phyloP scores from a whole-genome alignment of 2,113 vertebrate species.

The Hirundichthys speculiger region DNA sequence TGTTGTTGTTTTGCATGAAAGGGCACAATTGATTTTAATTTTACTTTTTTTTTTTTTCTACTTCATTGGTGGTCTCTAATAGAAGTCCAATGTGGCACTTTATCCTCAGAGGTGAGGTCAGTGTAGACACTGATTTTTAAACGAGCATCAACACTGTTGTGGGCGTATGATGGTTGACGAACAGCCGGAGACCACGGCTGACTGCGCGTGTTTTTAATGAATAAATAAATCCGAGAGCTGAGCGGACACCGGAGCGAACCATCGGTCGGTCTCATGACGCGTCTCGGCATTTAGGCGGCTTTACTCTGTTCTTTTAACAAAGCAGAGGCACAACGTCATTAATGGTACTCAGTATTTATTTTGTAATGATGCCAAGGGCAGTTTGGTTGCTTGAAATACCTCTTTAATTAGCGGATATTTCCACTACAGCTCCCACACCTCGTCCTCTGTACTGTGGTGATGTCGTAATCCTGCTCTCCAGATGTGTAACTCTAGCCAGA shows the following conservation, averaged over 20 bases:
- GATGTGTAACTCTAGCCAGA: slow-evolving; percentile 59
- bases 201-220: slow-evolving; percentile 32
- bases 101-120: slow-evolving; percentile 57
- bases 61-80: slow-evolving; percentile 39
- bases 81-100: slow-evolving; percentile 70
- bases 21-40: slow-evolving; percentile 45
- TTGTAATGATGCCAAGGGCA: slow-evolving; percentile 62
- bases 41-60: slow-evolving; percentile 11
- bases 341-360: slow-evolving; percentile 72
- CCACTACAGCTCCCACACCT: slow-evolving; percentile 36
- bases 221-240: slow-evolving; percentile 60
- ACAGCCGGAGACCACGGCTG: slow-evolving; percentile 68
- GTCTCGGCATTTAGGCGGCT: slow-evolving; percentile 62
- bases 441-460: slow-evolving; percentile 64
- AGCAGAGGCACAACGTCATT: slow-evolving; percentile 41
- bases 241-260: slow-evolving; percentile 41
- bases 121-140: slow-evolving; percentile 45
- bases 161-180: slow-evolving; percentile 67
- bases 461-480: slow-evolving; percentile 59
- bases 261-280: slow-evolving; percentile 66
- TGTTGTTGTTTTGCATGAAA: slow-evolving; percentile 69
- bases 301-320: slow-evolving; percentile 53
- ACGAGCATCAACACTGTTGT: slow-evolving; percentile 23
- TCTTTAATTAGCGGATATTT: slow-evolving; percentile 53
- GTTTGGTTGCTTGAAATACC: slow-evolving; percentile 66